Evolutionary conservation across 35 echinoderm and acorn worm genomes (phyloP), one percentile per base, ranked within the genome.

Genomic region (Eucidaris tribuloides): DNA sequence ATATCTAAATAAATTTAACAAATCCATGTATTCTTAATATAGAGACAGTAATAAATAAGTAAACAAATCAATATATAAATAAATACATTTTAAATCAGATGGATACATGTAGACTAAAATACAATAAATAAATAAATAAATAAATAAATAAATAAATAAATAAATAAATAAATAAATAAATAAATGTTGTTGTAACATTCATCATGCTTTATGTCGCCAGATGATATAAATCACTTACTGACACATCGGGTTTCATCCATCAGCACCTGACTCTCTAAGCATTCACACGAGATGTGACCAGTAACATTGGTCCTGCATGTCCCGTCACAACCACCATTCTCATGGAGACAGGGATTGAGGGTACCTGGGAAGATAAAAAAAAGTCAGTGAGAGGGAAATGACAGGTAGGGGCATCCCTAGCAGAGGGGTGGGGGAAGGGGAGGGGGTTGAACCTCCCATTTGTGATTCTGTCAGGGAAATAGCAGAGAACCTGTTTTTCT

Each of bases 241-340:
- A 92, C 40, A 62, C 90, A 92, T 25, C 90, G 45, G 24, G 42
- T 34, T 13, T 84, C 48, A 78, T 89, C 76, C 19, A 54, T 34
- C 2, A 92, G 34, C 15, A 31, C 9, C 42, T 86, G 19, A 19
- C 76, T 60, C 19, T 76, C 31, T 37, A 54, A 37, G 54, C 94
- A 97, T 15, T 24, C 33, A 43, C 94, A 97, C 4, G 38, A 7
- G 24, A 97, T 83, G 6, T 71, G 71, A 29, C 89, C 94, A 31
- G 22, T 71, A 28, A 85, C 89, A 45, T 89, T 71, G 7, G 83
- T 89, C 6, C 1, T 34, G 50, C 94, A 97, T 2, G 15, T 61
- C 7, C 30, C 81, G 3, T 89, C 89, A 86, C 94, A 97, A 1
- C 94, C 94, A 42, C 94, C 94, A 79, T 97, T 97, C 17, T 91